Base-by-base conservation (phyloP, 2,113 vertebrate genomes). In the Nerophis lumbriciformis region DNA sequence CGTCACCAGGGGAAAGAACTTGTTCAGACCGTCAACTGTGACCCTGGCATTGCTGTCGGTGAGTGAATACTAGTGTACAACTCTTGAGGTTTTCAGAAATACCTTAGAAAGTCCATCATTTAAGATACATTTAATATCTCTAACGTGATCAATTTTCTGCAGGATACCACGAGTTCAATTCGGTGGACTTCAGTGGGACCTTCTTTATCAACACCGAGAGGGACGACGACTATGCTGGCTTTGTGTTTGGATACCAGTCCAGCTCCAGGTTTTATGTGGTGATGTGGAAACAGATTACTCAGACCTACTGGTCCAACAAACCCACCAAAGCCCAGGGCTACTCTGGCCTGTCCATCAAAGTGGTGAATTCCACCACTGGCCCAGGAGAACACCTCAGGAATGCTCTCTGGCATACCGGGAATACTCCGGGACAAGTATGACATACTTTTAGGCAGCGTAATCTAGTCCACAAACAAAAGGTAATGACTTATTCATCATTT, bases 251-350 rank as follows among this genome's bases (percentile, higher is more conserved):
- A 15, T 99, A 99, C 86, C 97, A 99, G 77, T 99, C 97, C 57
- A 99, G 97, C 79, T 95, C 95, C 77, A 93, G 96, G 73, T 99
- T 99, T 83, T 99, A 99, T 5, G 97, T 99, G 7, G 96, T 99
- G 51, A 99, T 99, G 97, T 99, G 97, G 97, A 99, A 99, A 71
- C 97, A 99, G 85, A 93, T 99, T 68, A 99, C 97, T 0, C 97
- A 99, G 80, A 94, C 97, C 6, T 99, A 99, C 76, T 99, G 97
- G 97, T 95, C 94, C 55, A 89, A 89, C 52, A 91, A 94, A 63
- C 97, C 97, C 70, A 99, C 96, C 8, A 94, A 91, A 83, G 97
- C 97, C 73, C 96, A 99, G 83, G 97, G 96, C 44, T 99, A 99
- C 79, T 97, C 95, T 0, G 97, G 97, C 56, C 91, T 99, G 61